phyloP scores from a whole-genome alignment of 2,797 vertebrate species.

The Syndactyla subalaris region DNA sequence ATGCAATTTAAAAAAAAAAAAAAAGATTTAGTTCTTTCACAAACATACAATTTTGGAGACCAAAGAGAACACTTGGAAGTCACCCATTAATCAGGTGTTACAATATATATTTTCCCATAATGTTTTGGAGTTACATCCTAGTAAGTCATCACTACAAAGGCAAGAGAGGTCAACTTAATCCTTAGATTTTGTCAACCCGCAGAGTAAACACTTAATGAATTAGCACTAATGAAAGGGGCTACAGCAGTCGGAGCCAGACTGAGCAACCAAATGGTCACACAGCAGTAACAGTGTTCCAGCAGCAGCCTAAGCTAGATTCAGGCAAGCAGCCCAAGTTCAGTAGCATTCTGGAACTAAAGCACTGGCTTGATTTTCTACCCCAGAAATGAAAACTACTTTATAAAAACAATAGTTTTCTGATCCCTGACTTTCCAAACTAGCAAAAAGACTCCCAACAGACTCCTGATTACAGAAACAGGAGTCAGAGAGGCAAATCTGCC shows the following conservation, averaged over 20 bases:
- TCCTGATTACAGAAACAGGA: neutral
- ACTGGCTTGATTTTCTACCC: neutral
- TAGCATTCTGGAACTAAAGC: neutral
- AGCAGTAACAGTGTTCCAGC: neutral
- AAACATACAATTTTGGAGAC: neutral
- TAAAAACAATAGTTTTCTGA: neutral
- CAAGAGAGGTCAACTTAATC: neutral
- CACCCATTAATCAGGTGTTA: neutral
- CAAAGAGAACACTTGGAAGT: neutral
- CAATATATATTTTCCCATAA: accelerated
- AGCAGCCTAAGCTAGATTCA: neutral
- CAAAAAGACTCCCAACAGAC: neutral
- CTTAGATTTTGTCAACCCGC: neutral
- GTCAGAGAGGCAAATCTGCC: neutral
- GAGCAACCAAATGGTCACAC: neutral
- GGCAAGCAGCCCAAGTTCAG: neutral
- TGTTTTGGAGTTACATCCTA: neutral
- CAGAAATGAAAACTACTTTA: neutral
- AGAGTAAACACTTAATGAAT: neutral
- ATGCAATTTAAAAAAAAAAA: neutral
- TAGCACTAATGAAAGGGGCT: neutral
- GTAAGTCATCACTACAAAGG: neutral
- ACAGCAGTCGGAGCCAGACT: neutral
- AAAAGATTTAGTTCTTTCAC: neutral
- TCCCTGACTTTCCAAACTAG: neutral